Evolutionary conservation across 2,888 invertebrate species (phyloP).

Genomic region (Synanthedon myopaeformis): DNA sequence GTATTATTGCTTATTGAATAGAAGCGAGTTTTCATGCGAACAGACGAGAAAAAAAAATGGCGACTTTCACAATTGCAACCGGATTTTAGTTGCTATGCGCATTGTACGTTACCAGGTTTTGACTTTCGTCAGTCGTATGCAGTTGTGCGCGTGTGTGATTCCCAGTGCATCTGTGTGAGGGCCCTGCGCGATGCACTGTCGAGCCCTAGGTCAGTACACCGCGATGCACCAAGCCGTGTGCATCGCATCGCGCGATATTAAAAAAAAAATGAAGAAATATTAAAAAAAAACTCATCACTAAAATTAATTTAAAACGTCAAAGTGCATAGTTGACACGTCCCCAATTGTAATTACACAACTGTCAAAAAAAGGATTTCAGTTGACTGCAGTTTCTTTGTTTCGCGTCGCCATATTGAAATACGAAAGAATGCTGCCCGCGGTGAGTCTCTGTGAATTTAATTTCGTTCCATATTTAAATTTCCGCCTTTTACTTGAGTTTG

Average conservation of each 20-base stretch:
- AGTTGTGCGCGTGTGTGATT: constrained; percentile 11
- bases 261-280: background rate
- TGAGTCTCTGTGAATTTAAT: constrained; percentile 18
- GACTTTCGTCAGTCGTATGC: constrained; percentile 18
- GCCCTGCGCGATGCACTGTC: constrained; percentile 15
- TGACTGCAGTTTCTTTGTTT: constrained; percentile 22
- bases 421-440: constrained; percentile 18
- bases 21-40: too few species aligned
- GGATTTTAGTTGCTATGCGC: constrained; percentile 21
- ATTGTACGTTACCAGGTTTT: constrained; percentile 18
- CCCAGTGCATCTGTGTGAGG: constrained; percentile 13
- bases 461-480: constrained; percentile 29
- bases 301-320: background rate
- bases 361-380: constrained; percentile 13
- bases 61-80: background rate
- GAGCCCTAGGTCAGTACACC: constrained; percentile 31
- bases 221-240: constrained; percentile 24
- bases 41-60: background rate
- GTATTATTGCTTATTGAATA: too few species aligned
- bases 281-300: background rate
- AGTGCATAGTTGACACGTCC: background rate
- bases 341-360: background rate
- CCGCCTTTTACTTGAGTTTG: constrained; percentile 9
- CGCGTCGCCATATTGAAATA: constrained; percentile 34
- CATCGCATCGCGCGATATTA: constrained; percentile 12